Conservation (phyloP, 2,888 invertebrate species). For the Troides oblongomaculatus region DNA sequence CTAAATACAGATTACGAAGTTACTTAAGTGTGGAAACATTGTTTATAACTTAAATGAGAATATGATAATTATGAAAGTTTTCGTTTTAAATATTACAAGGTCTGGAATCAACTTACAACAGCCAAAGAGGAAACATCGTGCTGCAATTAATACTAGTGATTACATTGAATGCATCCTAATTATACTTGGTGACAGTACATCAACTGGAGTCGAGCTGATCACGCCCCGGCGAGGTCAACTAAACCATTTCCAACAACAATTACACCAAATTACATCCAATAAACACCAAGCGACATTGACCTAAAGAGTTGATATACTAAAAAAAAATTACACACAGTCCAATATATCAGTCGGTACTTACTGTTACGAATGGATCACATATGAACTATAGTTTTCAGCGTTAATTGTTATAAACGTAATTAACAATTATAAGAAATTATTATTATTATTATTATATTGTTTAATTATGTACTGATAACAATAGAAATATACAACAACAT, state of each 20-base stretch:
- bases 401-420: not conserved
- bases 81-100: not conserved
- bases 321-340: conserved; percentile 20
- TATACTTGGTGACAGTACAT: conserved; percentile 12
- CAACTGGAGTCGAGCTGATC: conserved; percentile 6
- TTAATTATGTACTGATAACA: no score
- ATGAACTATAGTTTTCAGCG: conserved; percentile 2
- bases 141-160: conserved; percentile 12
- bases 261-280: conserved; percentile 33
- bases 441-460: no score
- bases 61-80: no score
- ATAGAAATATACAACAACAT: no score
- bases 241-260: conserved; percentile 32
- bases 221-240: conserved; percentile 24
- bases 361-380: conserved; percentile 13
- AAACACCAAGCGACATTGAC: conserved; percentile 33
- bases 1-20: not conserved
- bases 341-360: conserved; percentile 30
- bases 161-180: conserved; percentile 26
- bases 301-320: conserved; percentile 26
- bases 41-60: not conserved
- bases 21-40: not conserved
- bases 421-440: not conserved
- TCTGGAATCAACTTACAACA: not conserved
- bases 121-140: conserved; percentile 15